phyloP scores from a whole-genome alignment of 2,113 vertebrate genomes.

The Atherinomorus stipes region DNA sequence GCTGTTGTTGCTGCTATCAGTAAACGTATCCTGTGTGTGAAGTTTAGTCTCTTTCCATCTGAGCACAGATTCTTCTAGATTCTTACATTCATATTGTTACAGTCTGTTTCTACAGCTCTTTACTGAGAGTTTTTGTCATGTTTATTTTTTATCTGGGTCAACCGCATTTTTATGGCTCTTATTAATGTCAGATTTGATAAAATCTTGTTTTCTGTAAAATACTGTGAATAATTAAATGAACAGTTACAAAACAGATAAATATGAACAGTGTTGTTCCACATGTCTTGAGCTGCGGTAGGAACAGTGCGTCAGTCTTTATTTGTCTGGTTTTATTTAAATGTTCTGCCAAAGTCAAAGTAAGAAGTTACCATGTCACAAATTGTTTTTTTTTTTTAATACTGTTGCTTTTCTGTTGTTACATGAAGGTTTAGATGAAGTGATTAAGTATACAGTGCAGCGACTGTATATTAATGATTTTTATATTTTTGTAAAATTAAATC shows the following conservation, averaged over 20 bases:
- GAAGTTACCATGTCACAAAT: conserved; percentile 22
- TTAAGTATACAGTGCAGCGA: not conserved
- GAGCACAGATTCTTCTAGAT: not conserved
- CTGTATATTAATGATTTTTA: conserved; percentile 11
- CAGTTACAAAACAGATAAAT: conserved; percentile 22
- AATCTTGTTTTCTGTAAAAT: conserved; percentile 6
- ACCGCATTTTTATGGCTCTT: not conserved
- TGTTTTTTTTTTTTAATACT: conserved; percentile 16
- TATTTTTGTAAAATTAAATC: conserved; percentile 29
- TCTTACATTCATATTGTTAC: not conserved
- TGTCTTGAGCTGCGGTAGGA: not conserved
- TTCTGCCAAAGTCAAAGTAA: conserved; percentile 43
- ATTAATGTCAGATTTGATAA: conserved; percentile 4
- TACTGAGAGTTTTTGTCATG: no score
- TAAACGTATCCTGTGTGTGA: not conserved
- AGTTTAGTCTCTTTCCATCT: not conserved
- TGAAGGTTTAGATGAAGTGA: conserved; percentile 33
- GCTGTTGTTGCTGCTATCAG: not conserved
- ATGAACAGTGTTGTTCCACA: conserved; percentile 43
- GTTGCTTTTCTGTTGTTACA: conserved; percentile 48
- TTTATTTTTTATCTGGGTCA: not conserved
- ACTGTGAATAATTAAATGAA: not conserved
- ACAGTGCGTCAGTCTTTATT: not conserved
- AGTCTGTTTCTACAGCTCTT: not conserved
- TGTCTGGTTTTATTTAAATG: conserved; percentile 11